A percentile compares a stretch with the other conserved stretches of the same genome.
phyloP scores from a whole-genome alignment of 64 coral and sea anemone genomes.

The Dendronephthya gigantea region DNA sequence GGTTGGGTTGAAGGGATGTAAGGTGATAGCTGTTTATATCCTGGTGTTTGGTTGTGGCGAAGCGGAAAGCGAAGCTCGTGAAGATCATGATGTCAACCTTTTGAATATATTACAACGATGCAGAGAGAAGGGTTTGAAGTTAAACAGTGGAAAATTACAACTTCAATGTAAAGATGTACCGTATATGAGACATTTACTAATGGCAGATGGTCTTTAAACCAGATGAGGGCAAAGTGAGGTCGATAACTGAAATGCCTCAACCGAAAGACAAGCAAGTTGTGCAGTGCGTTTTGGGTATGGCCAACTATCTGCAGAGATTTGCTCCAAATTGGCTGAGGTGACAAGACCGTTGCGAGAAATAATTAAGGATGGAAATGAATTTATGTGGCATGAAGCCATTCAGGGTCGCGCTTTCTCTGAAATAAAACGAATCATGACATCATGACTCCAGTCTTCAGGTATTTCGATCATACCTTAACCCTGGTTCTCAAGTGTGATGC shows the following conservation, averaged over 20 bases:
- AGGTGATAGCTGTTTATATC: slow-evolving; percentile 25
- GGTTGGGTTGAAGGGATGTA: neutral
- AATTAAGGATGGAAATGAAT: neutral
- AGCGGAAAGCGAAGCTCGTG: neutral
- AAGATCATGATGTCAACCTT: neutral
- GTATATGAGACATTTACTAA: neutral
- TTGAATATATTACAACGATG: neutral
- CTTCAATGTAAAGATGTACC: neutral
- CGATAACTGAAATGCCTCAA: slow-evolving; percentile 22
- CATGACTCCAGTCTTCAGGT: neutral
- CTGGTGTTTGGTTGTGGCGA: neutral
- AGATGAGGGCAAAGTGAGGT: neutral
- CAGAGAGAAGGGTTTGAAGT: neutral
- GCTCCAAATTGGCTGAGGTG: slow-evolving; percentile 7
- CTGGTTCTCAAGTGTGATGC: neutral
- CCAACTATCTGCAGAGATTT: slow-evolving; percentile 35
- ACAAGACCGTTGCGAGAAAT: slow-evolving; percentile 10
- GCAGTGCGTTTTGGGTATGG: slow-evolving; percentile 30
- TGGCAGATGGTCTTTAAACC: neutral
- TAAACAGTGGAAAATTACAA: neutral
- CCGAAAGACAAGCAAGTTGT: slow-evolving; percentile 29
- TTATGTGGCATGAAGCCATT: slow-evolving; percentile 26
- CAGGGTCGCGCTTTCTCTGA: neutral
- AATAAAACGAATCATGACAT: neutral
- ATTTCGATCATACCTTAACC: neutral